Percentiles rank a stretch among this genome's conserved stretches.
phyloP scores from a whole-genome alignment of 1,140 invertebrate genomes.

The Papilio machaon region DNA sequence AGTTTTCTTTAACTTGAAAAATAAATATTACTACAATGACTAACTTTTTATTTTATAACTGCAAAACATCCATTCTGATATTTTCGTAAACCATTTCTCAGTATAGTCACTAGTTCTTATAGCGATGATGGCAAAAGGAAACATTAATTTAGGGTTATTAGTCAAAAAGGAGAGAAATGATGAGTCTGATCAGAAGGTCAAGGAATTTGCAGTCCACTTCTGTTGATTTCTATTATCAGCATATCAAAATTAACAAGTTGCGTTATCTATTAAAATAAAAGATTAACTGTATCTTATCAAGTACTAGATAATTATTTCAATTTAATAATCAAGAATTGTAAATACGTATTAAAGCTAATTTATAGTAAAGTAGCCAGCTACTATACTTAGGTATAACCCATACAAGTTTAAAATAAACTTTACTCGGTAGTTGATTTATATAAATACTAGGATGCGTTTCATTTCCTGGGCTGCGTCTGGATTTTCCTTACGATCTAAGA shows the following conservation, averaged over 20 bases:
- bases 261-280: not conserved
- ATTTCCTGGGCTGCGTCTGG: constrained; percentile 14
- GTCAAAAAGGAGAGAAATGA: not conserved
- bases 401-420: not conserved
- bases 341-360: not conserved
- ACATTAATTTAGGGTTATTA: not conserved
- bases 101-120: not conserved
- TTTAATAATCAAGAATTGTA: not conserved
- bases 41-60: no score
- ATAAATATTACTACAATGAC: no score
- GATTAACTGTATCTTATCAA: constrained; percentile 1
- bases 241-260: not conserved
- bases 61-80: not conserved
- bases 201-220: not conserved
- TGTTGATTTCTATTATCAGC: not conserved
- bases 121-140: not conserved
- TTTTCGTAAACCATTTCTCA: not conserved
- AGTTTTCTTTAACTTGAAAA: not conserved
- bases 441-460: constrained; percentile 2
- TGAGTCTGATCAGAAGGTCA: not conserved
- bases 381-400: not conserved
- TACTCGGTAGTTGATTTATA: not conserved
- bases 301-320: not conserved
- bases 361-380: not conserved
- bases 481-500: constrained; percentile 20